Evolutionary conservation across 2,797 vertebrate genomes (phyloP), one percentile per base, ranked within the genome.

Genomic region (Taeniopygia guttata): DNA sequence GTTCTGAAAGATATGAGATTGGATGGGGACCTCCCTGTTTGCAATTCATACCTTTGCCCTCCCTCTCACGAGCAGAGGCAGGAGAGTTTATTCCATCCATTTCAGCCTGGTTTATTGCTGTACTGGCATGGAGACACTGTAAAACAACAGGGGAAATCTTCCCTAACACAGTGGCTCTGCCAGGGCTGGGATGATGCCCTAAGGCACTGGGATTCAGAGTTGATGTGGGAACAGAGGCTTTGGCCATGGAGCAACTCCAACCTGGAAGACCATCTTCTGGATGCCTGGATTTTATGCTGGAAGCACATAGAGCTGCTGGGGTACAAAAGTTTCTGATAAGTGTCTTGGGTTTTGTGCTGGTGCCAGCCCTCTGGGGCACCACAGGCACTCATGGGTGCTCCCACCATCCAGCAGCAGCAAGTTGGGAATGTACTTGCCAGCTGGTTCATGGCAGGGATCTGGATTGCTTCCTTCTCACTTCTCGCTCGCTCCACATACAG

Each of bases 61-160:
- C 40, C 46, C 30, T 80, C 58, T 69, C 40, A 52, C 14, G 60
- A 74, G 36, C 2, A 3, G 79, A 77, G 63, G 42, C n/a, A 83
- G 59, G 51, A 89, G 74, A 73, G 68, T 69, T 89, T 80, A 60
- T 83, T 83, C 68, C 43, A 87, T 90, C 79, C 29, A 6, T n/a
- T 83, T 43, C 68, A 75, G 87, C 43, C 62, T 58, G 66, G 63
- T 93, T 94, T 93, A 75, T 89, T 78, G 62, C 64, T 80, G 43
- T 49, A 36, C 56, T 85, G 90, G 90, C 81, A 92, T n/a, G 62
- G 67, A 91, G 60, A 84, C 68, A 56, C 72, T 2, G 1, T 93
- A 85, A 95, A 94, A 92, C 13, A 17, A 75, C 58, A 80, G 79
- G 63, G 69, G 55, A 93, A 60, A 73, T 83, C 69, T 75, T 87